Evolutionary conservation across 2,113 vertebrate genomes (phyloP).

Genomic region (Callocephalon fimbriatum): DNA sequence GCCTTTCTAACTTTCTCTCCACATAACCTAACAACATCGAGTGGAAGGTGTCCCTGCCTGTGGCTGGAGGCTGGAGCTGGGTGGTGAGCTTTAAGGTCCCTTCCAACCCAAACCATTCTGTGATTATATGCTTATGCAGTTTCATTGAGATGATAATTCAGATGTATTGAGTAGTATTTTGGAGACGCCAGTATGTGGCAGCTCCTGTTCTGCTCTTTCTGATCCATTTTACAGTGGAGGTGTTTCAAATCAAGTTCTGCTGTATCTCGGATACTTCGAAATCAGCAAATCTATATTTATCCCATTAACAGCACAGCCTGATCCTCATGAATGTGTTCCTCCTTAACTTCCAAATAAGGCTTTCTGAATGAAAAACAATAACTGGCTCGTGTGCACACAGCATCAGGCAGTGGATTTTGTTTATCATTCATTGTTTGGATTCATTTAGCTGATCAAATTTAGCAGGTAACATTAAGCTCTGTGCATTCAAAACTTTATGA

Average conservation of each 20-base stretch:
- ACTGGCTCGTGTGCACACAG: not conserved
- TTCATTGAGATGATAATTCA: not conserved
- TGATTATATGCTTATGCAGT: not conserved
- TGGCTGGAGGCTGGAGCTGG: not conserved
- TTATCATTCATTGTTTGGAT: not conserved
- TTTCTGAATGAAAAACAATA: conserved; percentile 47
- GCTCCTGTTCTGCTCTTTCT: not conserved
- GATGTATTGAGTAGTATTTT: not conserved
- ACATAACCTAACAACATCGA: too few relatives aligned
- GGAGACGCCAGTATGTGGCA: not conserved
- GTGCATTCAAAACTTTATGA: not conserved
- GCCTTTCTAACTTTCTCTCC: too few relatives aligned
- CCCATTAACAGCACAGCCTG: conserved; percentile 20
- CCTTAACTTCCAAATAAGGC: conserved; percentile 42
- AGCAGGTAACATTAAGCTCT: not conserved
- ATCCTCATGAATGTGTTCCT: conserved; percentile 29
- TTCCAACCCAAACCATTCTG: not conserved
- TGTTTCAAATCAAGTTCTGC: conserved; percentile 12
- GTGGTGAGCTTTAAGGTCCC: not conserved
- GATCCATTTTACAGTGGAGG: not conserved
- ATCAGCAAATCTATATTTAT: conserved; percentile 56
- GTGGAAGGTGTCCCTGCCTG: not conserved
- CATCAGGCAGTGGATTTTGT: not conserved
- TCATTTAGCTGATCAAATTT: not conserved
- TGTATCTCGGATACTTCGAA: conserved; percentile 2